Base-by-base conservation (phyloP, 2,797 vertebrate species). In the Yasuhikotakia modesta region DNA sequence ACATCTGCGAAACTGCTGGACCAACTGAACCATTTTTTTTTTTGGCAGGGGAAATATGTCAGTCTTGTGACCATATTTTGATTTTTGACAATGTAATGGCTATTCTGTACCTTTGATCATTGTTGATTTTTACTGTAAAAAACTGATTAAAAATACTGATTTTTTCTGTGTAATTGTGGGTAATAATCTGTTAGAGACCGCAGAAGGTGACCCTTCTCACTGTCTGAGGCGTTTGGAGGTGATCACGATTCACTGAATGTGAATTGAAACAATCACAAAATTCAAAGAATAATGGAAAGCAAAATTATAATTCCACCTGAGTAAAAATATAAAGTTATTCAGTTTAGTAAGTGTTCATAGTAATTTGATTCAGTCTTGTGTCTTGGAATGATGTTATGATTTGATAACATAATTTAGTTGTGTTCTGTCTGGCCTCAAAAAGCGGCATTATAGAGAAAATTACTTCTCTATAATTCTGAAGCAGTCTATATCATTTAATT, bases 111-210 rank as follows among this genome's bases (percentile, higher is more conserved):
- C 27, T 48, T 70, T 21, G 4, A 70, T 43, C 27, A 71, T 14
- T 43, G 3, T 45, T 58, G 19, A 27, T 46, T 2, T 13, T 58
- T 73, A 60, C 82, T 27, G 52, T 43, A 43, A 32, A n/a, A n/a
- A n/a, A n/a, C n/a, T n/a, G 91, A 94, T 94, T 93, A 93, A 92
- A 92, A n/a, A n/a, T n/a, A n/a, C n/a, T n/a, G n/a, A n/a, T n/a
- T n/a, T n/a, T n/a, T n/a, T n/a, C n/a, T n/a, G 86, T 78, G 79
- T 92, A 90, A 93, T 93, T 93, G 90, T 88, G 81, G 72, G 86
- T 93, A 94, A 94, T 92, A 91, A 90, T 86, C 83, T 64, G 76
- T 84, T 86, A 89, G 87, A 79, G 57, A 58, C 66, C 82, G 79
- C 82, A 83, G 87, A 89, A 92, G 90, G 91, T 93, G 90, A 93